Conservation (phyloP, 2,797 vertebrate genomes). For the Selene dorsalis region DNA sequence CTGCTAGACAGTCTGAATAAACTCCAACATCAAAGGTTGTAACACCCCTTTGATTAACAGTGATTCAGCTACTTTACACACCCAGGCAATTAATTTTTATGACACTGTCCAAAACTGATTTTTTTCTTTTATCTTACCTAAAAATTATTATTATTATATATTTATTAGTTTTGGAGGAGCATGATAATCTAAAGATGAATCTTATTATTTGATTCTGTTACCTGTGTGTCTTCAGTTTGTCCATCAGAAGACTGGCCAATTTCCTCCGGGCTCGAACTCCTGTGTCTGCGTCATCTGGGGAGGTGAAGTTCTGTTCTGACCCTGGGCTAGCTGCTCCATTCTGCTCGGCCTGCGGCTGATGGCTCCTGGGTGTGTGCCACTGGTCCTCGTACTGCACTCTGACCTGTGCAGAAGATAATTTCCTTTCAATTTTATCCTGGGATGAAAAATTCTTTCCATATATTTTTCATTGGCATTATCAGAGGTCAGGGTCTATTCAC, state of each 20-base stretch:
- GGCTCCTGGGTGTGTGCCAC: conserved; percentile 50
- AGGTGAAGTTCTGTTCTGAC: background rate
- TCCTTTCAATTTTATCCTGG: background rate
- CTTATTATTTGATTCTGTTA: conserved; percentile 34
- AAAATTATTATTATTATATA: too few species aligned
- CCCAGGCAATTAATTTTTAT: too few species aligned
- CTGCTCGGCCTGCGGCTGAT: background rate
- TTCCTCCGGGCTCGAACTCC: conserved; percentile 68
- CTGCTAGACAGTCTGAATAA: background rate
- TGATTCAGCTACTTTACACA: background rate
- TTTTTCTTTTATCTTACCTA: too few species aligned
- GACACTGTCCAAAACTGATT: too few species aligned
- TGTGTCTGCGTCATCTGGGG: conserved; percentile 43
- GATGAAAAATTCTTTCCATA: background rate
- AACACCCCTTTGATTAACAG: background rate
- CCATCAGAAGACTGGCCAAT: conserved; percentile 68
- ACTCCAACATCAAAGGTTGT: background rate
- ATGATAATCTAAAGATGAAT: background rate
- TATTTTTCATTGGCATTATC: background rate
- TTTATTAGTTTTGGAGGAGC: too few species aligned
- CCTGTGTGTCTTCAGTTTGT: conserved; percentile 69
- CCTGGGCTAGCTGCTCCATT: background rate
- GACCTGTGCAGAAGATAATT: conserved; percentile 58
- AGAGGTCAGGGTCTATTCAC: background rate
- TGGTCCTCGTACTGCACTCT: conserved; percentile 59